phyloP scores from a whole-genome alignment of 2,888 invertebrate genomes.

The Rhagium mordax region DNA sequence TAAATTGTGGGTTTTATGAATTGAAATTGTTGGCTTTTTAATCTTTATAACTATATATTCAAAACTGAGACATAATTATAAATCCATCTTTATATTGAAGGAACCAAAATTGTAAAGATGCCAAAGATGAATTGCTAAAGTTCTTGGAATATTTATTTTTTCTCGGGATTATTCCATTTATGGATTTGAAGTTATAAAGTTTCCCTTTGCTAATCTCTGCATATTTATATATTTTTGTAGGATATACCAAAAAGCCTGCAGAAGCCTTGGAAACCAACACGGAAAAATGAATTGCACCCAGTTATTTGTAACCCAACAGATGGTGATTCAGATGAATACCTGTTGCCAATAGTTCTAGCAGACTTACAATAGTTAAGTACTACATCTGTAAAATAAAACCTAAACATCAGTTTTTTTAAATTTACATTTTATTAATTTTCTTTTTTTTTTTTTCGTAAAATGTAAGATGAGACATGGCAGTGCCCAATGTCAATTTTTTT shows the following conservation, averaged over 20 bases:
- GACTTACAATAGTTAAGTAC: constrained; percentile 71
- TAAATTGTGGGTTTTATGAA: too few relatives aligned
- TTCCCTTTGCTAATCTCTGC: too few relatives aligned
- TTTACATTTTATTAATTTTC: constrained; percentile 18
- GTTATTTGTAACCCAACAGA: constrained; percentile 72
- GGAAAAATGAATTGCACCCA: constrained; percentile 72
- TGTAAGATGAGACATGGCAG: constrained; percentile 19
- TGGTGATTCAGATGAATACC: constrained; percentile 74
- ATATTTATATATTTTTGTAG: constrained; percentile 60
- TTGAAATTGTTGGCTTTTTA: too few relatives aligned
- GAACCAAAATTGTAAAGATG: too few relatives aligned
- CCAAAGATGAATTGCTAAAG: too few relatives aligned
- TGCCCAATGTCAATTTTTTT: constrained; percentile 17
- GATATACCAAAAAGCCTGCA: constrained; percentile 74
- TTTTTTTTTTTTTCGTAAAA: constrained; percentile 22
- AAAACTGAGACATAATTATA: too few relatives aligned
- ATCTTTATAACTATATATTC: too few relatives aligned
- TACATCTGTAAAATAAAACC: constrained; percentile 46
- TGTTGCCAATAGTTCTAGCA: constrained; percentile 73
- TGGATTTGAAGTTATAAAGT: too few relatives aligned
- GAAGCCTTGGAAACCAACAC: constrained; percentile 73
- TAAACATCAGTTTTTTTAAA: constrained; percentile 44
- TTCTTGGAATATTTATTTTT: too few relatives aligned
- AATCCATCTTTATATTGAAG: too few relatives aligned
- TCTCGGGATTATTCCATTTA: too few relatives aligned